phyloP scores from a whole-genome alignment of 2,888 invertebrate species.

The Colostygia pectinataria region DNA sequence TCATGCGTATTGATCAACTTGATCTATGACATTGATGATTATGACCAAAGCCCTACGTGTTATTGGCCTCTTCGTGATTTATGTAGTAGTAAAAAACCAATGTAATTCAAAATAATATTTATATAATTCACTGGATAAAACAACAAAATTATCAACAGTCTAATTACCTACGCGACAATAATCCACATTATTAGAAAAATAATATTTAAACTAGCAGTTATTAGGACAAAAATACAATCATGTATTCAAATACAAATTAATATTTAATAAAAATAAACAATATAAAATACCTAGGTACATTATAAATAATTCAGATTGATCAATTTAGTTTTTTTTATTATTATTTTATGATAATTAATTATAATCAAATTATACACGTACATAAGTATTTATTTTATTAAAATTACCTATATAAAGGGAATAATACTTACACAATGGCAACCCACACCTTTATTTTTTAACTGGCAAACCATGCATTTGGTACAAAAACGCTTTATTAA shows the following conservation, averaged over 20 bases:
- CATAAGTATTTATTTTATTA: too few relatives aligned
- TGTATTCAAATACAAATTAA: conserved; percentile 20
- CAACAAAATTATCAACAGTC: conserved; percentile 61
- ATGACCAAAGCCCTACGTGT: too few relatives aligned
- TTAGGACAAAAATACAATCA: conserved; percentile 24
- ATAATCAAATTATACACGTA: too few relatives aligned
- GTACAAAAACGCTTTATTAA: conserved; percentile 9
- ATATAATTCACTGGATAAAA: conserved; percentile 64
- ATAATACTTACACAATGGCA: conserved; percentile 45
- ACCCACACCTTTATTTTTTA: conserved; percentile 32
- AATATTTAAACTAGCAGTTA: conserved; percentile 25
- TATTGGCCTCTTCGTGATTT: too few relatives aligned
- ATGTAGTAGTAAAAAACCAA: neutral
- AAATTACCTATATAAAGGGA: conserved; percentile 42
- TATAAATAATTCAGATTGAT: too few relatives aligned
- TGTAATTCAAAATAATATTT: conserved; percentile 61
- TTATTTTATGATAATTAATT: too few relatives aligned
- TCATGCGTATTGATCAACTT: too few relatives aligned
- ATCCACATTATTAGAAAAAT: conserved; percentile 22
- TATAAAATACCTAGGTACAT: too few relatives aligned
- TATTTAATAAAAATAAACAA: too few relatives aligned
- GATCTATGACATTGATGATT: too few relatives aligned
- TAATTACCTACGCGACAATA: conserved; percentile 25
- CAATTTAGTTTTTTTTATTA: too few relatives aligned
- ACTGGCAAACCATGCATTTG: conserved; percentile 34